Base-by-base conservation (phyloP, 1,140 invertebrate species). In the Onthophagus taurus region DNA sequence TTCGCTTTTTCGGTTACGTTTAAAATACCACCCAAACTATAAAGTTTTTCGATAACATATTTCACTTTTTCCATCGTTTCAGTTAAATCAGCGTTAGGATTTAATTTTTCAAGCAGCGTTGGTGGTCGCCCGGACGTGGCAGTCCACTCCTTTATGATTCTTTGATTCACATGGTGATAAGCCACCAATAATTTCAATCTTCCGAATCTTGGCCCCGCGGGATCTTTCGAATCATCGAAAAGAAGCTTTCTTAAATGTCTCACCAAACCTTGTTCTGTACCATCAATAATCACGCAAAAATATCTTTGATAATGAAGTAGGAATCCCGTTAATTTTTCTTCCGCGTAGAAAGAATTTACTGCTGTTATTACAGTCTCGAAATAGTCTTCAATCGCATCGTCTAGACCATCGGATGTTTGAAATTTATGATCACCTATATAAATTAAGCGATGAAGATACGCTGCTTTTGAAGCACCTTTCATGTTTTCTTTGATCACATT, bases 21-120 rank as follows among this genome's bases (percentile, higher is more conserved):
- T 29, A 29, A 7, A 29, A n/a, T n/a, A n/a, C n/a, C n/a, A 12
- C 33, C 43, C 9, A 45, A 26, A 11, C 35, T 29, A 21, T 48
- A 51, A n/a, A 51, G n/a, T 12, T 48, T 48, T 20, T 49, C 37
- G 13, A 49, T 31, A 14, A 47, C 49, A 23, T 44, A 31, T 21
- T 23, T 49, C 2, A 52, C 42, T 4, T 49, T 42, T 34, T n/a
- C 31, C 33, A 45, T 46, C 4, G 31, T 31, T 21, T 21, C 31
- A n/a, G 31, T 12, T 2, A 49, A 6, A 24, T 49, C 36, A 17
- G 18, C 31, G 14, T 49, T 23, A 9, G 26, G n/a, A 30, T 41
- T 26, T 7, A 52, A 31, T 16, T 44, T 23, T 19, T 50, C 45
- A 1, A 45, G 17, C 17, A 38, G 30, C 19, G 42, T 42, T 7